A percentile compares a stretch with the other conserved stretches of the same genome.
Conservation (phyloP, 2,888 invertebrate genomes). For the Euplagia quadripunctaria region DNA sequence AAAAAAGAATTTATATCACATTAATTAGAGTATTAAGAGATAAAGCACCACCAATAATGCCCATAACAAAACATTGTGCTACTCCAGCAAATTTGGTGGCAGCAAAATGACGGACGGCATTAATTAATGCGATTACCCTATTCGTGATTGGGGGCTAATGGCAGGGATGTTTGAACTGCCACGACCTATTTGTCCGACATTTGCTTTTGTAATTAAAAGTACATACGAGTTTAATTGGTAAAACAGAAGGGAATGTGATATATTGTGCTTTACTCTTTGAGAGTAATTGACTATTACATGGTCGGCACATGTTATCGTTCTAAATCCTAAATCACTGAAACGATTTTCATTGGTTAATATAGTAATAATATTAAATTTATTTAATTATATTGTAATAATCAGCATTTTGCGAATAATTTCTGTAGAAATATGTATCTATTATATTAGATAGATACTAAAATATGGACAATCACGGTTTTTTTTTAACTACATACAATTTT, state of each 20-base stretch:
- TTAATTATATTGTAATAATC: no score
- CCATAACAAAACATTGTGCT: conserved; percentile 34
- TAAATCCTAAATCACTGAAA: background rate
- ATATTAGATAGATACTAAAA: no score
- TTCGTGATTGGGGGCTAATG: conserved; percentile 78
- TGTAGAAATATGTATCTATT: no score
- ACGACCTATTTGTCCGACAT: conserved; percentile 70
- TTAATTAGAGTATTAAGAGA: conserved; percentile 4
- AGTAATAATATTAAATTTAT: no score
- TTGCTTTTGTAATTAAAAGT: conserved; percentile 79
- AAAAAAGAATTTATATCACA: no score
- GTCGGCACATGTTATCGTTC: background rate
- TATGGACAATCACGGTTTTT: no score
- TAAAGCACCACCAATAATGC: conserved; percentile 17
- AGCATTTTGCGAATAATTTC: no score
- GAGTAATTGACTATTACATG: conserved; percentile 3
- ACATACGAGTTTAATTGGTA: conserved; percentile 60
- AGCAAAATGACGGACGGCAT: conserved; percentile 71
- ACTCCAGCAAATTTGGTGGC: conserved; percentile 52
- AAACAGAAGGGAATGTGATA: conserved; percentile 30
- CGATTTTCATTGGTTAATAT: background rate
- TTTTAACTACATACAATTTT: no score
- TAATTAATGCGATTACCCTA: conserved; percentile 80
- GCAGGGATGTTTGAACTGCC: conserved; percentile 69
- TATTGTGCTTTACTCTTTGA: conserved; percentile 13